Conservation (phyloP, 2,888 invertebrate genomes). For the Drosophila subquinaria region DNA sequence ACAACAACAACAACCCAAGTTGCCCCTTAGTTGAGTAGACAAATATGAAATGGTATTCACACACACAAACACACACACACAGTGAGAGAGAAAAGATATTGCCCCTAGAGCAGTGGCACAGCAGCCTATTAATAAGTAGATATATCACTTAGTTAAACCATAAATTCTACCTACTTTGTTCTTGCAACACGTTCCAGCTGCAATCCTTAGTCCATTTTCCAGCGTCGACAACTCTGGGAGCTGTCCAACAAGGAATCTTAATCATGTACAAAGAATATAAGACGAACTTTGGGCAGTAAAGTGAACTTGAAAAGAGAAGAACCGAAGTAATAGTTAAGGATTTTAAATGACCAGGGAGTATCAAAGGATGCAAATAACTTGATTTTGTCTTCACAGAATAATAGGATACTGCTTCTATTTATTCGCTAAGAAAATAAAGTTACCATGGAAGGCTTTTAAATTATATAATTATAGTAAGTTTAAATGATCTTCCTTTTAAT, state of each 20-base stretch:
- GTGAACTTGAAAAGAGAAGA: not conserved
- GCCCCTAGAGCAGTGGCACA: conserved; percentile 39
- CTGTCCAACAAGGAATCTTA: conserved; percentile 3
- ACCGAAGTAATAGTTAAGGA: not conserved
- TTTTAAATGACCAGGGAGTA: not conserved
- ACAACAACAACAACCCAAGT: conserved; percentile 41
- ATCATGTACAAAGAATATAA: not conserved
- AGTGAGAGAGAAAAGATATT: conserved; percentile 24
- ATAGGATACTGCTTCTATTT: no score
- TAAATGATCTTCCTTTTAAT: not conserved
- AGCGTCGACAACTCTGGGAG: conserved; percentile 17
- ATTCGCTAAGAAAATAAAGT: no score
- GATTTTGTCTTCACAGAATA: not conserved
- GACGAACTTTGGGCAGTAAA: not conserved
- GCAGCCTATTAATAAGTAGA: conserved; percentile 57
- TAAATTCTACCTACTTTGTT: conserved; percentile 44
- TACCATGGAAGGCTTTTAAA: no score
- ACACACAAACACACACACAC: conserved; percentile 17
- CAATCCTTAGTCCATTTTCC: not conserved
- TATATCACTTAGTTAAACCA: conserved; percentile 59
- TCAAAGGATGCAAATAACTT: not conserved
- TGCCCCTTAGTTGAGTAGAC: conserved; percentile 42
- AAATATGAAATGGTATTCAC: conserved; percentile 57
- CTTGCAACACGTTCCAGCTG: not conserved
- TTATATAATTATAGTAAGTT: not conserved